Evolutionary conservation across 2,888 invertebrate genomes (phyloP), one percentile per base, ranked within the genome.

Genomic region (Drosophila phalerata): DNA sequence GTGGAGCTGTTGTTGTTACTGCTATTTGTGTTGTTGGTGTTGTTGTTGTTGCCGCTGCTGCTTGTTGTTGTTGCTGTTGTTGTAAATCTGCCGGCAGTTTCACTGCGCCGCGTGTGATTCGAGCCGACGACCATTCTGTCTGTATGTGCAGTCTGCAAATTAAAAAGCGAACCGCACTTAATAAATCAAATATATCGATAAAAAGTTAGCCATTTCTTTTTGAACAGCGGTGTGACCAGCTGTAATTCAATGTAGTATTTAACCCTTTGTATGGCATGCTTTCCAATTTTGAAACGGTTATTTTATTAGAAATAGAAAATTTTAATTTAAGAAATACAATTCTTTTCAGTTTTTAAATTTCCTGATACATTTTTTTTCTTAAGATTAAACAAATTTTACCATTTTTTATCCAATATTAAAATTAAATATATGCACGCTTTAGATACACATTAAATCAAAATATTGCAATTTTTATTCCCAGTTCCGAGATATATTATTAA

Each of bases 41-140:
- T 63, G 37, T 22, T 58, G 53, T 34, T 74, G 72, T 56, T 62
- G 63, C 62, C 66, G 48, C 15, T 60, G 49, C 37, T 25, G 51
- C 17, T 47, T 53, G 13, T 38, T 5, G 6, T 22, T 52, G 49
- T 17, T 67, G 65, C 28, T 74, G 72, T 37, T 70, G 79, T 90
- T 71, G 83, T 77, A 86, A 82, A 91, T 87, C 90, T 90, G 77
- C 84, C 90, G 85, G 88, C 89, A 90, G 91, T 91, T 82, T 92
- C 92, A 90, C 91, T 85, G 77, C 91, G 92, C 73, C 92, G 92
- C 81, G 90, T 90, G 71, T 91, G 91, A 90, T 91, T 91, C 73
- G 92, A 92, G 69, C 92, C 92, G 89, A 92, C 92, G 89, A 92
- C 92, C 92, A 92, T 92, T 91, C 81, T 86, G 88, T 68, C 65